Base-by-base conservation (phyloP, 2,797 vertebrate species). In the Petrocephalus schoutedeni region DNA sequence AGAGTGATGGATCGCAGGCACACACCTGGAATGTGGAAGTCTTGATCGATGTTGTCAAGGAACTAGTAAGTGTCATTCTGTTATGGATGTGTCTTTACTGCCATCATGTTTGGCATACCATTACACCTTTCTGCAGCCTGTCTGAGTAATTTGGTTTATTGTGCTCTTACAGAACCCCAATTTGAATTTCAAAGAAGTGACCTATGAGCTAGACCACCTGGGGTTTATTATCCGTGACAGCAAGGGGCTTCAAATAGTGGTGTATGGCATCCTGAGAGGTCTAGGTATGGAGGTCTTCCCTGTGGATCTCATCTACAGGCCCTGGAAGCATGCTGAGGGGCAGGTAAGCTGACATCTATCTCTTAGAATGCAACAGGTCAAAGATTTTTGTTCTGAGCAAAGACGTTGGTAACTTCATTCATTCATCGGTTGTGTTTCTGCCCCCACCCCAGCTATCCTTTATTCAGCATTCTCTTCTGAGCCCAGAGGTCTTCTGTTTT, bases 11-110 rank as follows among this genome's bases (percentile, higher is more conserved):
- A 83, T 96, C 97, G 1, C 98, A 99, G 95, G 96, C 95, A 5
- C 98, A 98, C 92, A 98, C 97, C 0, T 99, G 98, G 98, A 99
- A 99, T 88, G 98, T 99, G 0, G 98, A 99, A 92, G 97, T 99
- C 91, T 95, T 99, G 89, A 99, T 99, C 82, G 98, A 99, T 67
- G 97, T 99, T 56, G 98, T 99, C 64, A 99, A 99, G 93, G 98
- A 99, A 92, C 94, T 99, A 93, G 98, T 99, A 92, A 94, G 97
- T 96, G 6, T 28, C 0, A 0, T 87, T 64, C 0, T 3, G 12
- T 87, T 45, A 12, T 1, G 71, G 49, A 32, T 45, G n/a, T 1
- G 57, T 86, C 49, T 64, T 32, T 10, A 3, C 41, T 0, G 0
- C 83, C 51, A 53, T 53, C 23, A 28, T 16, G 6, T 14, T 56